Percentiles rank a stretch among this genome's conserved stretches.
Conservation (phyloP, 2,113 vertebrate genomes). For the Galeopterus variegatus region DNA sequence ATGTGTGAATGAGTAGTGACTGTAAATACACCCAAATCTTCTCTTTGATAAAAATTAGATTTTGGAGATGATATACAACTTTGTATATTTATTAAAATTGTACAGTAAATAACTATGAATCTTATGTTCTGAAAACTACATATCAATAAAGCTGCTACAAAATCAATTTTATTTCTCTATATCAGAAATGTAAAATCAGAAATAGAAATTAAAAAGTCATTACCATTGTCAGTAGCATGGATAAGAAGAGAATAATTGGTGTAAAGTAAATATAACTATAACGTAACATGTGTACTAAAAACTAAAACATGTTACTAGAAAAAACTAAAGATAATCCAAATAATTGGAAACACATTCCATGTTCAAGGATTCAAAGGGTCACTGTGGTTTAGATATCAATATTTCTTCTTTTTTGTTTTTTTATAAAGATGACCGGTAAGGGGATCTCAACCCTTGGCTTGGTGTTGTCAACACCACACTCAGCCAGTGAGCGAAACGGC, state of each 20-base stretch:
- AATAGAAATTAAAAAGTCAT: background rate
- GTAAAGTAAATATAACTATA: background rate
- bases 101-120: background rate
- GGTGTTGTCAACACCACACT: too few species aligned
- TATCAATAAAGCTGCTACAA: too few species aligned
- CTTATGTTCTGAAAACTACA: background rate
- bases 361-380: background rate
- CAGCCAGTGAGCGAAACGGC: too few species aligned
- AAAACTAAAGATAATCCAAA: background rate
- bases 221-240: background rate
- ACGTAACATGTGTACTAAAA: slow-evolving; percentile 1
- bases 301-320: background rate
- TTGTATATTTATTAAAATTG: background rate
- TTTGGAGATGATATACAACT: background rate
- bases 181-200: too few species aligned
- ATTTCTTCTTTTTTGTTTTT: too few species aligned
- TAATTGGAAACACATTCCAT: background rate
- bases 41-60: slow-evolving; percentile 50
- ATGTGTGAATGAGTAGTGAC: background rate
- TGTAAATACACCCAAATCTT: background rate
- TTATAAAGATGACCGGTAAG: too few species aligned
- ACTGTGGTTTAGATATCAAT: background rate
- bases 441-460: too few species aligned
- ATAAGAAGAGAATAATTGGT: background rate
- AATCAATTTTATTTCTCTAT: too few species aligned